phyloP scores from a whole-genome alignment of 1,140 invertebrate species.

The Camponotus floridanus region DNA sequence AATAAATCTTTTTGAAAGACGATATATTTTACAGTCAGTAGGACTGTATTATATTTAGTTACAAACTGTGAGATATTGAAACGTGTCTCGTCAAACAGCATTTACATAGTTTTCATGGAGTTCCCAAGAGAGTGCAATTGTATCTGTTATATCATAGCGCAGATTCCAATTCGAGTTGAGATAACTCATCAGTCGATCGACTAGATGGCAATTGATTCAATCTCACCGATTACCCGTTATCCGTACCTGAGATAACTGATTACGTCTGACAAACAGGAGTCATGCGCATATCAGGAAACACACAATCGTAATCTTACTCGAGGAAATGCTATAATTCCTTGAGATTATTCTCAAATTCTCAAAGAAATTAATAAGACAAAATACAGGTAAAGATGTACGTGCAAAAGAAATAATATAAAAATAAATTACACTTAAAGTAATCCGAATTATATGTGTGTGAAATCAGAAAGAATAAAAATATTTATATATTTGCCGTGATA shows the following conservation, averaged over 20 bases:
- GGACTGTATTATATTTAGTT: conserved; percentile 10
- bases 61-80: conserved; percentile 41
- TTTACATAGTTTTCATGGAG: conserved; percentile 35
- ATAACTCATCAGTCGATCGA: conserved; percentile 40
- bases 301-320: conserved; percentile 11
- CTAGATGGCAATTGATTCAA: conserved; percentile 60
- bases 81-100: not conserved
- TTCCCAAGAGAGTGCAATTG: conserved; percentile 25
- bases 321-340: not conserved
- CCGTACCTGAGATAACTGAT: conserved; percentile 32
- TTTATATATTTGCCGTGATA: not conserved
- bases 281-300: conserved; percentile 34
- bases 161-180: conserved; percentile 35
- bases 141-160: conserved; percentile 13
- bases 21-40: not conserved
- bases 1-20: conserved; percentile 19
- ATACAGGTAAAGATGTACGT: not conserved
- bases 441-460: not conserved
- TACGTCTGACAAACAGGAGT: conserved; percentile 50
- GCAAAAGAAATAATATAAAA: not conserved
- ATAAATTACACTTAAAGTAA: not conserved
- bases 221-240: conserved; percentile 48
- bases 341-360: not conserved
- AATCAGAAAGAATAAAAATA: not conserved
- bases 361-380: not conserved